Evolutionary conservation across 1,140 invertebrate genomes (phyloP), one percentile per base, ranked within the genome.

Genomic region (Acromyrmex echinatior): DNA sequence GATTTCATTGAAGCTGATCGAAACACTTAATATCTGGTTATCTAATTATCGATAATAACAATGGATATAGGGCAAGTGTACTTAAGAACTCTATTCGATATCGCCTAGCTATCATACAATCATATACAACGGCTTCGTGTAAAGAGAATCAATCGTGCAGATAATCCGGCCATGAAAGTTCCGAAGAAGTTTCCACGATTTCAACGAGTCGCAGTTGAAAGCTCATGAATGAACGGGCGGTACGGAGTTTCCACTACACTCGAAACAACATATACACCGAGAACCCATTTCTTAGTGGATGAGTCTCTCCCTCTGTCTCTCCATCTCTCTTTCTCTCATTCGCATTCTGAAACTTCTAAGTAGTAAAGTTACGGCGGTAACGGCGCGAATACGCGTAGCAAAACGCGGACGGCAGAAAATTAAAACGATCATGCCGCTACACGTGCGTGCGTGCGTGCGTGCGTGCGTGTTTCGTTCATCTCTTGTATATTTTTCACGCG

Each of bases 211-310:
- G 56, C 14, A 90, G 91, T 91, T 86, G 88, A 91, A 87, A 91
- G 81, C 91, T 93, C 92, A 92, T 93, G 93, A 93, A 93, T 93
- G 93, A 92, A 93, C 86, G 88, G 88, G 88, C 39, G 78, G 88
- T 77, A 80, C 87, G 74, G 76, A 90, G 86, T 89, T 90, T 89
- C 90, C 73, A 86, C 74, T 88, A 88, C 71, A 58, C 76, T 87
- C 80, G 89, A 92, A 92, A 92, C 90, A 79, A 88, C 89, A 87
- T 84, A 80, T 87, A 81, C 65, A 87, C 74, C 86, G 21, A 63
- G 73, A 60, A 90, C 73, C 88, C 92, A 86, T 92, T 93, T 93
- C 91, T 93, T 91, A 84, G 88, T 66, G 89, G 88, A 81, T 45
- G 73, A 39, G 18, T 58, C 14, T 66, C 16, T 66, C 71, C 1